Conservation (phyloP, 2,797 vertebrate genomes). For the Orientallactaga sibirica region DNA sequence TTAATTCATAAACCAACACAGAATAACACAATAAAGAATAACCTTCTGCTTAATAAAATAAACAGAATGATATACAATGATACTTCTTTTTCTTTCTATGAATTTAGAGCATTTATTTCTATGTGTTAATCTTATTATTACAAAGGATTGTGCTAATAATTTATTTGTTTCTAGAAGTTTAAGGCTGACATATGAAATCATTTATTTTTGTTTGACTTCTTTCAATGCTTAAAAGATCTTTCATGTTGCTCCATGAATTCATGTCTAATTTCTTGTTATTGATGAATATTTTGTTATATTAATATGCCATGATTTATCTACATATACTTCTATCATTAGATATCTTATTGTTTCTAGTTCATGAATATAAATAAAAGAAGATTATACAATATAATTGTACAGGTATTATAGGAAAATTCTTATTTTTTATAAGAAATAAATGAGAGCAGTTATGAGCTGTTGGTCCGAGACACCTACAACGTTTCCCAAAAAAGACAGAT, state of each 20-base stretch:
- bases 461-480: too few species aligned
- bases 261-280: slow-evolving; percentile 7
- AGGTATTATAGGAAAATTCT: not conserved
- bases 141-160: not conserved
- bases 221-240: not conserved
- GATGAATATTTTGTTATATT: not conserved
- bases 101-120: not conserved
- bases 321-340: not conserved
- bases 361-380: not conserved
- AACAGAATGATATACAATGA: not conserved
- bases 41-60: not conserved
- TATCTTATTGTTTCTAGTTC: slow-evolving; percentile 8
- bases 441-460: not conserved
- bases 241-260: not conserved
- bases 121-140: not conserved
- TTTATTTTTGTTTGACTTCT: slow-evolving; percentile 1
- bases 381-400: not conserved
- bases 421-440: not conserved
- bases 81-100: not conserved
- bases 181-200: not conserved
- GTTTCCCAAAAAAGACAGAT: too few species aligned
- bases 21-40: not conserved
- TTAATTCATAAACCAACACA: slow-evolving; percentile 9
- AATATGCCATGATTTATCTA: not conserved
- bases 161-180: not conserved